A percentile compares a stretch with the other conserved stretches of the same genome.
phyloP scores from a whole-genome alignment of 2,113 vertebrate species.

The Bufo gargarizans region DNA sequence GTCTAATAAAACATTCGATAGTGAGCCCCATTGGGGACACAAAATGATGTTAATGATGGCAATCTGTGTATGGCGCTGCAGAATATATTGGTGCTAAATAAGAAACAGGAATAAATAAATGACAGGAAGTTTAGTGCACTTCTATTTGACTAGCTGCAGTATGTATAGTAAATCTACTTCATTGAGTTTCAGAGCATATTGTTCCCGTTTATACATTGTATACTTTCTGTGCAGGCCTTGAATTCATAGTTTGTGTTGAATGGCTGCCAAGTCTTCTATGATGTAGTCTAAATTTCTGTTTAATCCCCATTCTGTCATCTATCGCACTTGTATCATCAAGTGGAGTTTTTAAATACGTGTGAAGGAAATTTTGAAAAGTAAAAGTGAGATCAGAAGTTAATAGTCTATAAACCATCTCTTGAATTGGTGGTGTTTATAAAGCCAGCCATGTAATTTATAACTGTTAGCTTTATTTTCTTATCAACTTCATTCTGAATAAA shows the following conservation, averaged over 20 bases:
- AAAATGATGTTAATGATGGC: no score
- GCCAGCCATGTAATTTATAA: slow-evolving; percentile 31
- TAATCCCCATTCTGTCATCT: slow-evolving; percentile 54
- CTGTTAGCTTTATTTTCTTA: slow-evolving; percentile 45
- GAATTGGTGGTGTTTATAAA: slow-evolving; percentile 19
- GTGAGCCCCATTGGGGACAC: no score
- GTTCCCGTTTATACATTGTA: slow-evolving; percentile 5
- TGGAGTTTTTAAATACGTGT: slow-evolving; percentile 50
- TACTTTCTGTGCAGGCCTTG: slow-evolving; percentile 13
- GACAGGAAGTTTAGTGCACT: background rate
- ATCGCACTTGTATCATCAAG: slow-evolving; percentile 45
- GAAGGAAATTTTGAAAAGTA: slow-evolving; percentile 49
- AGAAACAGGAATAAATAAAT: background rate
- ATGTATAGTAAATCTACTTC: background rate
- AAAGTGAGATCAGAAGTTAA: slow-evolving; percentile 54
- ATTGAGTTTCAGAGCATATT: background rate
- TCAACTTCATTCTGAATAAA: slow-evolving; percentile 44
- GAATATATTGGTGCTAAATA: background rate
- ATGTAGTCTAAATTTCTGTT: slow-evolving; percentile 52
- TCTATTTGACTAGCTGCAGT: background rate
- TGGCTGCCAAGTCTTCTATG: slow-evolving; percentile 41
- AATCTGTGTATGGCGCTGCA: background rate
- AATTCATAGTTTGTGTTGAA: slow-evolving; percentile 53
- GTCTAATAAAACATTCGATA: no score
- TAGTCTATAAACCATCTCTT: slow-evolving; percentile 54